These are phyloP conservation scores for Brenthis daphne DNA, from an alignment of 2,888 invertebrate species.

Conservation along the genomic window DNA sequence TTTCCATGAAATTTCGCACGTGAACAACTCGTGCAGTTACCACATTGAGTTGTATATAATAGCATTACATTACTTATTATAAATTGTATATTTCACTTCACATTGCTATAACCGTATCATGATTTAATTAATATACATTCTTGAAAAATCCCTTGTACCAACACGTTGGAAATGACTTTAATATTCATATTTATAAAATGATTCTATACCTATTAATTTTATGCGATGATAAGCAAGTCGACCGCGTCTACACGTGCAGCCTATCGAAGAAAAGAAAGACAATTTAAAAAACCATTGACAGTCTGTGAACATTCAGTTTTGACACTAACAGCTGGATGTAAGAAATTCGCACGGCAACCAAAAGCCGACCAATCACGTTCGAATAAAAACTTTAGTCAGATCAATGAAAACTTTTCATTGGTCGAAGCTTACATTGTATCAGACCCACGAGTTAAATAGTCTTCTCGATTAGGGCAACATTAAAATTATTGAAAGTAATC, in stretches of 20 bases:
- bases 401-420: background rate
- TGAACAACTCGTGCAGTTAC: constrained; percentile 39
- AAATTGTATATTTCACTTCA: constrained; percentile 20
- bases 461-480: background rate
- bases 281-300: constrained; percentile 38
- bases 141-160: background rate
- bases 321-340: constrained; percentile 33
- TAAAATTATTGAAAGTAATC: no score
- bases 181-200: constrained; percentile 52
- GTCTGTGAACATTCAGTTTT: constrained; percentile 27
- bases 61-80: constrained; percentile 15
- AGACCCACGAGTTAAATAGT: background rate
- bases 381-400: background rate
- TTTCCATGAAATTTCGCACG: constrained; percentile 37
- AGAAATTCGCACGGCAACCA: constrained; percentile 2
- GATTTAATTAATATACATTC: constrained; percentile 4
- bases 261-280: constrained; percentile 64
- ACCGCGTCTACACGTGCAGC: constrained; percentile 79
- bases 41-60: constrained; percentile 25
- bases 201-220: constrained; percentile 48
- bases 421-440: constrained; percentile 7
- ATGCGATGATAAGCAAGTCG: constrained; percentile 61
- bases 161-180: constrained; percentile 25
- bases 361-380: constrained; percentile 9
- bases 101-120: constrained; percentile 1